These are phyloP conservation scores for Lymantria dispar DNA, from an alignment of 2,888 invertebrate species.

Conservation along the genomic window DNA sequence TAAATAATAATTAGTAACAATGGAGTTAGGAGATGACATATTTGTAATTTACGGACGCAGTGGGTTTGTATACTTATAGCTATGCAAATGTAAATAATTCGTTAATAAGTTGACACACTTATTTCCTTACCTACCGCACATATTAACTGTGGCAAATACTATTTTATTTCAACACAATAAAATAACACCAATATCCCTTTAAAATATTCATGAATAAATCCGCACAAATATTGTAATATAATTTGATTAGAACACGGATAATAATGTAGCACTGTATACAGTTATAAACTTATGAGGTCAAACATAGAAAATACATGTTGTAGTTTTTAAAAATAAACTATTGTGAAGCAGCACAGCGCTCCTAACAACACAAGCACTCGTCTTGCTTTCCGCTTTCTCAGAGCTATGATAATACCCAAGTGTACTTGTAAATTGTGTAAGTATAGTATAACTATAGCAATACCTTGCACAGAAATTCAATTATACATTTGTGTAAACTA, in stretches of 20 bases:
- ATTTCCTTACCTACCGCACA: neutral
- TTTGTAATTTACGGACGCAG: constrained; percentile 65
- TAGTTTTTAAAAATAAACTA: constrained; percentile 45
- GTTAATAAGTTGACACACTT: neutral
- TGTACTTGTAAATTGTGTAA: neutral
- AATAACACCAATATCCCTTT: too few species aligned
- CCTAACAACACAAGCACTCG: constrained; percentile 34
- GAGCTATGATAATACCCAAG: constrained; percentile 6
- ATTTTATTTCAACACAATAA: too few species aligned
- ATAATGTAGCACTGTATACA: neutral
- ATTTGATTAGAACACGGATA: neutral
- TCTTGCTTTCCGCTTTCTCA: constrained; percentile 22
- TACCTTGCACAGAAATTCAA: neutral
- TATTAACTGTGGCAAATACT: too few species aligned
- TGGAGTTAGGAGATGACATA: constrained; percentile 73
- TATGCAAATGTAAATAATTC: constrained; percentile 6
- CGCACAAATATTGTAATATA: too few species aligned
- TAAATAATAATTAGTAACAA: constrained; percentile 43
- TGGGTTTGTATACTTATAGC: constrained; percentile 61
- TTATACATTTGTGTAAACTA: neutral
- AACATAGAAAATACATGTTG: constrained; percentile 31
- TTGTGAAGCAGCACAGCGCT: constrained; percentile 44
- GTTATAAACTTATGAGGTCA: constrained; percentile 38
- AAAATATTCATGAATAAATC: too few species aligned
- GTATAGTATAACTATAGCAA: constrained; percentile 6